Evolutionary conservation across 2,888 invertebrate species (phyloP), one percentile per base, ranked within the genome.

Genomic region (Uloborus plumipes): DNA sequence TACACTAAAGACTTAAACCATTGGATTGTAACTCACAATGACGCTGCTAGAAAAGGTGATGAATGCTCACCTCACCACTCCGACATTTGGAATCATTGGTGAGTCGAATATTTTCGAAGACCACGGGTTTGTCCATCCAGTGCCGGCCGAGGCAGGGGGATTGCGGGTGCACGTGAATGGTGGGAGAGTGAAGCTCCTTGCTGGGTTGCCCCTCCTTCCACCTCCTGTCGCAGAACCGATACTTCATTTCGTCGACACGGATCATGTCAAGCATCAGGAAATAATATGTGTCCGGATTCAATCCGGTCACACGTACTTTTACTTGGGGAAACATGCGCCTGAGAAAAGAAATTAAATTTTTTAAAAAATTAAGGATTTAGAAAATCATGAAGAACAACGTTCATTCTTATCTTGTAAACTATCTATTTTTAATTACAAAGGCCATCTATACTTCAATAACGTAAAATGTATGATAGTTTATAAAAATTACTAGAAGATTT

Each of bases 321-420:
- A 64, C 20, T 7, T 11, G 16, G 2, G 64, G 64, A 64, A 64
- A 64, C 26, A 64, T 64, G 15, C 18, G 49, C 18, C 64, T 64
- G 47, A n/a, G n/a, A n/a, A n/a, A n/a, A n/a, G n/a, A n/a, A n/a
- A n/a, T n/a, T n/a, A n/a, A n/a, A n/a, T n/a, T n/a, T n/a, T n/a
- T n/a, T n/a, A 11, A 39, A 11, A 39, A 39, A 39, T 6, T 6
- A 39, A 39, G 9, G 9, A 26, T 3, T 26, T 26, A 26, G 26
- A 26, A 26, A 26, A 26, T 4, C 26, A 3, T 26, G 2, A 26
- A 26, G 4, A 26, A 26, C 2, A 26, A 26, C 2, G 26, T 26
- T 26, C 4, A 26, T 26, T 26, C 26, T 26, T 26, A 26, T 26
- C 26, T 26, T 26, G 26, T 26, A 2, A 26, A 26, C 26, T 26